Percentiles rank a stretch among this genome's conserved stretches.
phyloP scores from a whole-genome alignment of 2,888 invertebrate species.

The Hyposoter didymator region DNA sequence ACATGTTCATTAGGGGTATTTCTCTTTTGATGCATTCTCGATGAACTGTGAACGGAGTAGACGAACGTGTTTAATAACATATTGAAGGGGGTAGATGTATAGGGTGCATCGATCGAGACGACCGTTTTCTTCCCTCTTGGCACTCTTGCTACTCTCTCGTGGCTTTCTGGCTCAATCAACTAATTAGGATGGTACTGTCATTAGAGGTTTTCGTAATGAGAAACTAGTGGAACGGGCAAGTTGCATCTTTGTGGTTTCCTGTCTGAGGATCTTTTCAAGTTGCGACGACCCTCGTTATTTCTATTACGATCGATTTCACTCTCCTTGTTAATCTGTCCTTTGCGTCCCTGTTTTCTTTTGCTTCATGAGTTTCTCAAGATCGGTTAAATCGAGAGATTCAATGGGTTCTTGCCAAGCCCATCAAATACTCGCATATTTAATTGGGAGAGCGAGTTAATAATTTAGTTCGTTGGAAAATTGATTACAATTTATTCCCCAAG shows the following conservation, averaged over 20 bases:
- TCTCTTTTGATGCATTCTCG: conserved; percentile 35
- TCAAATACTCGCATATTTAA: neutral
- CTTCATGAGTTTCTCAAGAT: neutral
- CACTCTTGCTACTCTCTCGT: neutral
- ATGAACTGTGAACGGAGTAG: conserved; percentile 6
- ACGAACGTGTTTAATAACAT: conserved; percentile 14
- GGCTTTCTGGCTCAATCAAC: conserved; percentile 70
- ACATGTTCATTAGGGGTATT: conserved; percentile 1
- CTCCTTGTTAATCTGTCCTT: neutral
- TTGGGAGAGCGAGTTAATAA: no score
- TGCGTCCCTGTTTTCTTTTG: neutral
- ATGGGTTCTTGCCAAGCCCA: neutral
- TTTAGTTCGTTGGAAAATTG: neutral
- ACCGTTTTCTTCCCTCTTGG: neutral
- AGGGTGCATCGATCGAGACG: conserved; percentile 23
- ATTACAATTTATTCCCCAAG: neutral
- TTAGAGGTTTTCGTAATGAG: conserved; percentile 65
- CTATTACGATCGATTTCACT: conserved; percentile 4
- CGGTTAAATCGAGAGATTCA: neutral
- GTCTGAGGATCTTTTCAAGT: neutral
- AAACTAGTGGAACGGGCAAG: conserved; percentile 21
- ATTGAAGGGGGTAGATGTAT: neutral
- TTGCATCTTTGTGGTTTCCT: conserved; percentile 37
- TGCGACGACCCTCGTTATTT: conserved; percentile 13
- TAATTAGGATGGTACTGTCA: conserved; percentile 73